These are phyloP conservation scores for Palythoa caribaeorum DNA, from an alignment of 92 coral and sea anemone species.

Conservation along the genomic window DNA sequence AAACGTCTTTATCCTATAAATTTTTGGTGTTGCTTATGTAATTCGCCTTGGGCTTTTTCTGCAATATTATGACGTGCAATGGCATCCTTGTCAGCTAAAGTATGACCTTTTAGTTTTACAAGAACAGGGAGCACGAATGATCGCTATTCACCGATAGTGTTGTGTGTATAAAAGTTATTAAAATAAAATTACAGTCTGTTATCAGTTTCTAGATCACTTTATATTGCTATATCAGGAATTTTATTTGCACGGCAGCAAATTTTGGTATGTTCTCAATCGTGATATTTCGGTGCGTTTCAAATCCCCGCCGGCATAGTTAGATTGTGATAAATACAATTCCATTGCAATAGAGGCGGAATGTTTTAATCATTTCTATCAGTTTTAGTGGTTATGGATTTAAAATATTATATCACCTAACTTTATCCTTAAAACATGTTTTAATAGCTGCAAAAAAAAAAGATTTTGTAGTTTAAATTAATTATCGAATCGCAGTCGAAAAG, in stretches of 20 bases:
- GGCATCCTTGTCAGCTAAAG: slow-evolving; percentile 5
- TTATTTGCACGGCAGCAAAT: background rate
- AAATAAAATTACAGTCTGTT: slow-evolving; percentile 2
- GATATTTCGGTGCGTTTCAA: background rate
- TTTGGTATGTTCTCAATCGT: background rate
- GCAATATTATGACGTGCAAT: background rate
- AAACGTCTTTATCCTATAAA: background rate
- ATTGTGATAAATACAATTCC: background rate
- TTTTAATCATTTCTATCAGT: background rate
- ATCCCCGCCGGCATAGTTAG: slow-evolving; percentile 32
- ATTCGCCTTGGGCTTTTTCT: slow-evolving; percentile 12
- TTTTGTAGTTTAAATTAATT: too few relatives aligned
- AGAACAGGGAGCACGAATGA: background rate
- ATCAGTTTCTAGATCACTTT: background rate
- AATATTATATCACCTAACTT: too few relatives aligned
- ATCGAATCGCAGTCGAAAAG: too few relatives aligned
- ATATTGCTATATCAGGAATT: background rate
- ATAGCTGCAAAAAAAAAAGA: too few relatives aligned
- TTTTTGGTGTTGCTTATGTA: background rate
- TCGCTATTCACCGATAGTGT: background rate
- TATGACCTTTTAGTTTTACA: slow-evolving; percentile 32
- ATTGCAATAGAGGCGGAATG: background rate
- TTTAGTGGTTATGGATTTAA: too few relatives aligned
- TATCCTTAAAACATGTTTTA: too few relatives aligned
- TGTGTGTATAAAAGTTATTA: slow-evolving; percentile 19